phyloP scores from a whole-genome alignment of 2,797 vertebrate species.

The Vireo griseus region DNA sequence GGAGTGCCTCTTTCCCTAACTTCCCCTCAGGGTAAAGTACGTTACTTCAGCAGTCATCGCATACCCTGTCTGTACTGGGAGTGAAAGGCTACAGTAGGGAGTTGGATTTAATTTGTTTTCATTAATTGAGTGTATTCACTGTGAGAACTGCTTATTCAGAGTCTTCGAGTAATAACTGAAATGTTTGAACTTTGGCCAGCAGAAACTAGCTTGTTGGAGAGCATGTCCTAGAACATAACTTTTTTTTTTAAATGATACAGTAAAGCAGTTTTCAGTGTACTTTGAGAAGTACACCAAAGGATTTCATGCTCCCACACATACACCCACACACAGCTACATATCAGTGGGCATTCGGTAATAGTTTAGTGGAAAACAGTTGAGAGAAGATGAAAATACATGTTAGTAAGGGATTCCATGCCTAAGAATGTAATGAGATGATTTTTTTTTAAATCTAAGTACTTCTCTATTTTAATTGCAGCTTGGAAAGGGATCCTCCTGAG shows the following conservation, averaged over 20 bases:
- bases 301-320: neutral
- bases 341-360: neutral
- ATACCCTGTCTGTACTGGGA: neutral
- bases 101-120: slow-evolving; percentile 25
- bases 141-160: neutral
- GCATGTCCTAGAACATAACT: neutral
- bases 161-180: neutral
- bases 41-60: neutral
- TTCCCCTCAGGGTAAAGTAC: slow-evolving; percentile 29
- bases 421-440: neutral
- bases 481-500: neutral
- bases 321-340: neutral
- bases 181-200: neutral
- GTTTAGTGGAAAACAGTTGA: neutral
- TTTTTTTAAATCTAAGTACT: neutral
- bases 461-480: neutral
- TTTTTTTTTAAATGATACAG: neutral
- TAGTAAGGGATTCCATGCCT: neutral
- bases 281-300: neutral
- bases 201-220: neutral
- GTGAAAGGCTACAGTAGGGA: slow-evolving; percentile 8
- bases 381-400: neutral
- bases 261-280: neutral
- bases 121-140: slow-evolving; percentile 11
- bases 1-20: slow-evolving; percentile 10